Evolutionary conservation across 2,797 vertebrate genomes (phyloP).

Genomic region (Halcyon smyrnensis): DNA sequence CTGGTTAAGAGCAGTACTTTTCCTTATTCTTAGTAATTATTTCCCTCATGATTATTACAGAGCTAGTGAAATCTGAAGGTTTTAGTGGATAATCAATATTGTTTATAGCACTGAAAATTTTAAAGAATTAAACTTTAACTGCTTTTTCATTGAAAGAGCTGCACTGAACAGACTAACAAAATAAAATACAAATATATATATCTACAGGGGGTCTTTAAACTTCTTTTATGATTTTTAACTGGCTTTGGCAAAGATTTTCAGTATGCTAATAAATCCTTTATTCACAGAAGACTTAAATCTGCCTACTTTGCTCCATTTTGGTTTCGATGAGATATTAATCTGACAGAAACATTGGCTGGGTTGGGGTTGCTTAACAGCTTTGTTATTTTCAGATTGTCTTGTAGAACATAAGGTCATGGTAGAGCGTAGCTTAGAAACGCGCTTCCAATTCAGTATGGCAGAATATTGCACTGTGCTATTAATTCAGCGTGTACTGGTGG

Average conservation of each 20-base stretch:
- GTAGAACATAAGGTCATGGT: constrained; percentile 63
- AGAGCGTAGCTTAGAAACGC: constrained; percentile 29
- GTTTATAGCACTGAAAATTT: constrained; percentile 70
- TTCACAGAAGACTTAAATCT: constrained; percentile 71
- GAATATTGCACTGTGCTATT: background rate
- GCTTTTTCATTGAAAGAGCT: constrained; percentile 58
- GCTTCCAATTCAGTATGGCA: constrained; percentile 43
- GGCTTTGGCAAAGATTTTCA: constrained; percentile 63
- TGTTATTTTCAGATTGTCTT: constrained; percentile 69
- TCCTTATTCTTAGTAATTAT: constrained; percentile 40
- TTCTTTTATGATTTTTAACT: constrained; percentile 68
- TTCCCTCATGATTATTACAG: constrained; percentile 57
- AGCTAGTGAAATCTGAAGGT: constrained; percentile 63
- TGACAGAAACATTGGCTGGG: constrained; percentile 61
- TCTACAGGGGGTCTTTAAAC: constrained; percentile 63
- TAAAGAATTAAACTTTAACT: constrained; percentile 57
- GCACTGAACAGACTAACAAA: constrained; percentile 56
- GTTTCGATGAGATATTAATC: constrained; percentile 67
- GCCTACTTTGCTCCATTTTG: constrained; percentile 69
- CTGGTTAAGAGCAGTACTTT: constrained; percentile 28
- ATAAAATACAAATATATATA: constrained; percentile 67
- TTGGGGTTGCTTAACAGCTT: constrained; percentile 55
- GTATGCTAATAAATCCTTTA: constrained; percentile 73
- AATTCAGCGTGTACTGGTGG: background rate
- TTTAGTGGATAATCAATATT: constrained; percentile 72